These are phyloP conservation scores for Scaptodrosophila lebanonensis DNA, from an alignment of 1,140 invertebrate genomes.

Conservation along the genomic window DNA sequence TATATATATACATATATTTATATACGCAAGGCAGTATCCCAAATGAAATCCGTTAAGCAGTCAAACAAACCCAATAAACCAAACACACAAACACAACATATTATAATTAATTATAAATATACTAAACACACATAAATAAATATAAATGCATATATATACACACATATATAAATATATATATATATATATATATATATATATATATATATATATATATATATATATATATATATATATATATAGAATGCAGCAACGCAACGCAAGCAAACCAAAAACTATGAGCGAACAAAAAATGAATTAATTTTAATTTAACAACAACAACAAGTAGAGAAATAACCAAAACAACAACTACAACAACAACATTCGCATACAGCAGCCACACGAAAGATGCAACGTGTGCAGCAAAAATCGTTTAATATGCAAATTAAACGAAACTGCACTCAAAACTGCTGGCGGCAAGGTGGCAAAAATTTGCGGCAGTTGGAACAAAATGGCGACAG, in stretches of 20 bases:
- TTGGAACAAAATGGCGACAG: slow-evolving; percentile 7
- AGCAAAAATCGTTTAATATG: slow-evolving; percentile 76
- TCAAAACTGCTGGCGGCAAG: slow-evolving; percentile 39
- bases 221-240: slow-evolving; percentile 15
- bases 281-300: slow-evolving; percentile 58
- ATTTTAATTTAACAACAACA: slow-evolving; percentile 66
- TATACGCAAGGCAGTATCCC: slow-evolving; percentile 25
- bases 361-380: neutral
- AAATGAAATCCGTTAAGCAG: slow-evolving; percentile 54
- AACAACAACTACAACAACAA: slow-evolving; percentile 23
- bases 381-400: slow-evolving; percentile 68
- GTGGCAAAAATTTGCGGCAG: slow-evolving; percentile 1
- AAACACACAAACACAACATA: slow-evolving; percentile 35
- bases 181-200: slow-evolving; percentile 9
- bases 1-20: slow-evolving; percentile 17
- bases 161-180: slow-evolving; percentile 6
- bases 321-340: slow-evolving; percentile 25
- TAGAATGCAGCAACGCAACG: slow-evolving; percentile 27
- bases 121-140: slow-evolving; percentile 25
- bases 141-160: slow-evolving; percentile 20
- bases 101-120: slow-evolving; percentile 63
- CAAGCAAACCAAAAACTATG: slow-evolving; percentile 36
- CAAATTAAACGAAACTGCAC: slow-evolving; percentile 62
- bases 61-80: slow-evolving; percentile 54
- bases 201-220: slow-evolving; percentile 13